These are phyloP conservation scores for Eristalis intricaria DNA, from an alignment of 2,888 invertebrate genomes.

Conservation along the genomic window DNA sequence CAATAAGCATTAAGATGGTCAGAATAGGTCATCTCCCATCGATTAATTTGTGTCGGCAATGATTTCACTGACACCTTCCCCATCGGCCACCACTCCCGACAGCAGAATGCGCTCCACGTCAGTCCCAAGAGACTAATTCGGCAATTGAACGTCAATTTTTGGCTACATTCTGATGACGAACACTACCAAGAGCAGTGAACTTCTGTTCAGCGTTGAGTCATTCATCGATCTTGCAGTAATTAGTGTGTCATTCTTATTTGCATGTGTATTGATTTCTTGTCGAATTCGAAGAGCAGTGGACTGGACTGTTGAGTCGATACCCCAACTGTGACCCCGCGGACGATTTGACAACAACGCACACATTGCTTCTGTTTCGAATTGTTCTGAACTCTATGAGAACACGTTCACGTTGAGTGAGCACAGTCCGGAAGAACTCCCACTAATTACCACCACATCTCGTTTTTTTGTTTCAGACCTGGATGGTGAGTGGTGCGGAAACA, in stretches of 20 bases:
- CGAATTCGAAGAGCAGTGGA: too few species aligned
- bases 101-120: neutral
- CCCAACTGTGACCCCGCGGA: too few species aligned
- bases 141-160: neutral
- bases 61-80: neutral
- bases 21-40: neutral
- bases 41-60: neutral
- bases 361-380: neutral
- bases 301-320: too few species aligned
- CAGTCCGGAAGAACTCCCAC: neutral
- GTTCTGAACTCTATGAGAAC: neutral
- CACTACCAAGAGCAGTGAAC: neutral
- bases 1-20: neutral
- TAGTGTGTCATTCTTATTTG: neutral
- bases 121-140: neutral
- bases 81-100: too few species aligned
- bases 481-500: neutral
- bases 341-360: neutral
- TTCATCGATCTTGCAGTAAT: neutral
- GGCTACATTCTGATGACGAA: neutral
- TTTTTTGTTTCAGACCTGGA: neutral
- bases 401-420: neutral
- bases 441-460: neutral
- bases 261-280: neutral
- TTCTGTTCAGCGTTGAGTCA: neutral